These are phyloP conservation scores for Thymelicus sylvestris DNA, from an alignment of 2,888 invertebrate genomes.

Conservation along the genomic window DNA sequence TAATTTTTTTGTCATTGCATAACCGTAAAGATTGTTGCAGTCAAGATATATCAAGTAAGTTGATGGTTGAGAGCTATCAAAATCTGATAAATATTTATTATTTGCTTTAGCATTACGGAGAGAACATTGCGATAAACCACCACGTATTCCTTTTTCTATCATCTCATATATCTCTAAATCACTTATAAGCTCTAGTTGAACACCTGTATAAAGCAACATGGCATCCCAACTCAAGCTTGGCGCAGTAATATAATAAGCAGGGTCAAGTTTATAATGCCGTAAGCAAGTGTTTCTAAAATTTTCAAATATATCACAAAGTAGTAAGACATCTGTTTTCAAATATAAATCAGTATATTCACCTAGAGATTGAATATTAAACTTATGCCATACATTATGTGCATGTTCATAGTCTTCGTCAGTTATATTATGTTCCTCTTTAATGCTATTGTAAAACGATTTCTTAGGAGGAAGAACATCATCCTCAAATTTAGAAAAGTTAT, in stretches of 20 bases:
- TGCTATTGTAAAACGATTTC: constrained; percentile 4
- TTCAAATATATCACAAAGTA: neutral
- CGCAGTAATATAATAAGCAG: neutral
- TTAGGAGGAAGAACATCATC: neutral
- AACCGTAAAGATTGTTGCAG: constrained; percentile 19
- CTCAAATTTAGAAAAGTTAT: too few relatives aligned
- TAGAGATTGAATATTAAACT: neutral
- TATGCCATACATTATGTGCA: constrained; percentile 9
- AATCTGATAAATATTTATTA: neutral
- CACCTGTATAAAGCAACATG: neutral
- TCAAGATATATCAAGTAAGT: constrained; percentile 13
- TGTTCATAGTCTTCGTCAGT: constrained; percentile 9
- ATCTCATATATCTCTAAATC: too few relatives aligned
- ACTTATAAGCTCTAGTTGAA: neutral
- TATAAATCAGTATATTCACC: constrained; percentile 9
- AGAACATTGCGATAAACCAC: neutral
- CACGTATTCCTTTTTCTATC: constrained; percentile 11
- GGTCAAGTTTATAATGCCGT: neutral
- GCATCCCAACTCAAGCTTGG: neutral
- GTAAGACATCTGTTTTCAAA: neutral
- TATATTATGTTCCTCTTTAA: constrained; percentile 10
- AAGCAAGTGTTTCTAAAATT: neutral
- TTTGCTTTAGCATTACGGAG: neutral
- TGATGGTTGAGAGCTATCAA: constrained; percentile 2
- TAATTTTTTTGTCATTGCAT: constrained; percentile 40